Base-by-base conservation (phyloP, 2,113 vertebrate genomes). In the Galbula dea region DNA sequence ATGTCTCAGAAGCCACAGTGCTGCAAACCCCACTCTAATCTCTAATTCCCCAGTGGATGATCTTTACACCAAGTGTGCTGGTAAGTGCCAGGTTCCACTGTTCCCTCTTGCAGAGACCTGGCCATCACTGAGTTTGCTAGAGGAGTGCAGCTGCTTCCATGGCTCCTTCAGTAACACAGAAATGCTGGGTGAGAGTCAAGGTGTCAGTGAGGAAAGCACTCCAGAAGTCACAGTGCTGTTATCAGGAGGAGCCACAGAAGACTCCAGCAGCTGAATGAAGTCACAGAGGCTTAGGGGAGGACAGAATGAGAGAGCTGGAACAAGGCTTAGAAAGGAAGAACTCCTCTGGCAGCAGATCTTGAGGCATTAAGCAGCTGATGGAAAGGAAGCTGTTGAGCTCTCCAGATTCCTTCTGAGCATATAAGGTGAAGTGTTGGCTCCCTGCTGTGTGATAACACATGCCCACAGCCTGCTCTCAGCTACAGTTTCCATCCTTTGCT, bases 101-200 rank as follows among this genome's bases (percentile, higher is more conserved):
- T 88, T 73, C 98, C 98, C 48, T 98, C 97, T 46, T 73, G 94
- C 10, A 96, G 6, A 1, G 98, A 96, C 32, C 97, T 97, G 5
- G 80, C 66, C 11, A 95, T 96, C 26, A 98, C 97, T 39, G 90
- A 23, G 43, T 97, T 97, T 26, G 97, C 97, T 86, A 84, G 96
- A 80, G 98, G 98, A 81, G 97, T n/a, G 43, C 91, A 95, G 88
- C 98, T 98, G 95, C 98, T 98, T 63, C 97, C 98, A 6, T 96
- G 88, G 12, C 95, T 98, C 96, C 99, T 99, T 95, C 61, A 81
- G 86, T 49, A 83, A 88, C 30, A 48, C 73, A 68, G 41, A 95
- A 89, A 30, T 26, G 41, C 2, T 20, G 6, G 11, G 39, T 22
- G 41, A 48, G 46, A 51, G 34, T 66, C 52, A 41, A 61, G 54